A percentile compares a stretch with the other conserved stretches of the same genome.
phyloP scores from a whole-genome alignment of 1,140 invertebrate genomes.

The Ips nitidus region DNA sequence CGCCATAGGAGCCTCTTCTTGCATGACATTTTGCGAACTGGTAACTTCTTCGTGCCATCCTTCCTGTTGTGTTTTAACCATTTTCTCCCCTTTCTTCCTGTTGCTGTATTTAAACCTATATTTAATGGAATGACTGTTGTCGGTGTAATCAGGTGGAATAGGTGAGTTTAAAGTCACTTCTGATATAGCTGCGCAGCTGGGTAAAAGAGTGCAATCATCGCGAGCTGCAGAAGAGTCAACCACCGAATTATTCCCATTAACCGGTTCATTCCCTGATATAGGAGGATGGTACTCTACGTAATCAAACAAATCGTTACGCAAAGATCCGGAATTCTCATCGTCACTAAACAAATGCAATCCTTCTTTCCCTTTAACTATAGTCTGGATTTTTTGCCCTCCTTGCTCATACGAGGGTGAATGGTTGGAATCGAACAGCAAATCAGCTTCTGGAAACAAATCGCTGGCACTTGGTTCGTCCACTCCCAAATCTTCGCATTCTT shows the following conservation, averaged over 20 bases:
- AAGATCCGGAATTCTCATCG: constrained; percentile 48
- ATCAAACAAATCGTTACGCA: constrained; percentile 47
- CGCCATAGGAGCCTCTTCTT: neutral
- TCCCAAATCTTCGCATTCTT: constrained; percentile 75
- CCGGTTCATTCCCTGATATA: constrained; percentile 39
- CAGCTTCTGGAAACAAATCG: constrained; percentile 75
- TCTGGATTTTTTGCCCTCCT: constrained; percentile 48
- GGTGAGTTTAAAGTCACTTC: constrained; percentile 51
- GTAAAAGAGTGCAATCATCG: constrained; percentile 49
- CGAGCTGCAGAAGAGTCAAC: constrained; percentile 24
- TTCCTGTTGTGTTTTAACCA: constrained; percentile 34
- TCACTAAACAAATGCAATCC: constrained; percentile 48
- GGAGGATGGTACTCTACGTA: constrained; percentile 45
- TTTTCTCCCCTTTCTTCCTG: constrained; percentile 46
- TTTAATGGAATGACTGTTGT: constrained; percentile 46
- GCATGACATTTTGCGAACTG: constrained; percentile 44
- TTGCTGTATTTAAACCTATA: constrained; percentile 52
- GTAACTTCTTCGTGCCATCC: constrained; percentile 43
- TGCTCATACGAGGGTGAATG: constrained; percentile 52
- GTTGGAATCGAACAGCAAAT: constrained; percentile 64
- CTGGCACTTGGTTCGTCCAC: constrained; percentile 76
- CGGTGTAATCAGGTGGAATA: constrained; percentile 45
- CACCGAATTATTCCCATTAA: constrained; percentile 37
- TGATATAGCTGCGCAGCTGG: constrained; percentile 49
- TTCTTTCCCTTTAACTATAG: constrained; percentile 40